Evolutionary conservation across 2,797 vertebrate species (phyloP).

Genomic region (Enteromius afrohamiltoni): DNA sequence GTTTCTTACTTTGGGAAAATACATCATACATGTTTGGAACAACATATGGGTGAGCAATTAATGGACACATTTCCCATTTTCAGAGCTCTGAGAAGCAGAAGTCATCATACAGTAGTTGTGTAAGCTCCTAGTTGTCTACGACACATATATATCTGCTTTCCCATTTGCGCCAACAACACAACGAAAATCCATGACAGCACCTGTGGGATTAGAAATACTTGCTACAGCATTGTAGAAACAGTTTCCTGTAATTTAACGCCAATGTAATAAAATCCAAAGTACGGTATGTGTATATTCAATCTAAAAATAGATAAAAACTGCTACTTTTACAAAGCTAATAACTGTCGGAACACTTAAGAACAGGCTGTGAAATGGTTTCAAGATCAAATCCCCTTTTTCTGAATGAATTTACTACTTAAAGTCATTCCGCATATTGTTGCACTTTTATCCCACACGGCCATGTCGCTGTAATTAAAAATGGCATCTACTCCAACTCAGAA

Average conservation of each 20-base stretch:
- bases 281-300: not conserved
- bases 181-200: not conserved
- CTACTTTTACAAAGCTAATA: not conserved
- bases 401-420: not conserved
- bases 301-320: not conserved
- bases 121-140: not conserved
- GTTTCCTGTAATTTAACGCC: not conserved
- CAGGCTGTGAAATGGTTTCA: not conserved
- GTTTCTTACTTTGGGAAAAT: not conserved
- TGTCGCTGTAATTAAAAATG: constrained; percentile 31
- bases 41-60: not conserved
- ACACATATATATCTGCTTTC: not conserved
- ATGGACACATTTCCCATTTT: not conserved
- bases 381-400: not conserved
- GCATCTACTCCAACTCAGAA: constrained; percentile 5
- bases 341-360: not conserved
- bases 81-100: not conserved
- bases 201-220: not conserved
- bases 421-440: not conserved
- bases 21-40: not conserved
- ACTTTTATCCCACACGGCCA: constrained; percentile 35
- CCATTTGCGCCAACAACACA: not conserved
- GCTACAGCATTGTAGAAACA: not conserved
- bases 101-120: not conserved
- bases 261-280: not conserved